Base-by-base conservation (phyloP, 2,888 invertebrate genomes). In the Dione juno region DNA sequence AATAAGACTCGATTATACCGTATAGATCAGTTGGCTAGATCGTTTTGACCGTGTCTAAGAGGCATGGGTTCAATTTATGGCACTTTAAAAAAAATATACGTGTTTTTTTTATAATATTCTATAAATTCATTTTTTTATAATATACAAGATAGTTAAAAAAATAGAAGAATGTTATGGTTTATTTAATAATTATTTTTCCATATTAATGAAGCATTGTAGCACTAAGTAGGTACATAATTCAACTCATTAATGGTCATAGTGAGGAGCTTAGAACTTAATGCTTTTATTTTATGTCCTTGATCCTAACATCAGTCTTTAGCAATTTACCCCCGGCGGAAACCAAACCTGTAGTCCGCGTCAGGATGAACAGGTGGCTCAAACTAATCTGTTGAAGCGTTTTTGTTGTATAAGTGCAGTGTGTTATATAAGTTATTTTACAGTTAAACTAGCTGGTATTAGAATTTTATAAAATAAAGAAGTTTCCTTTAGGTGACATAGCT, bases 291-390 rank as follows among this genome's bases (percentile, higher is more conserved):
- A 54, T 16, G 37, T 54, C 54, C 54, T 54, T 54, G 37, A 54
- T 16, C 54, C 37, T 54, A 57, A 57, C 57, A 40, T 37, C 37
- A 37, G 57, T 57, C 57, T 57, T 16, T 37, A 61, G 28, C 41
- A 59, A 59, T 59, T 43, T 59, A 8, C 37, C 57, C 57, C 37
- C 37, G 16, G 37, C 57, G 57, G 57, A 57, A 57, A 57, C 16
- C 37, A 57, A 57, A 57, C 57, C 57, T 57, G 57, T 57, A 57
- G 16, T 57, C 37, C 11, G 16, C 8, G 14, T 16, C 57, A 37
- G 11, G 57, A 57, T 57, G 16, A 37, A 40, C 57, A 57, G 43
- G 43, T 61, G 59, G 59, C n/a, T 13, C 43, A n/a, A 61, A 28
- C 13, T 21, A 43, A 21, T 43, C 21, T n/a, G 9, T 28, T 16